Percentiles rank a stretch among this genome's conserved stretches.
phyloP scores from a whole-genome alignment of 1,140 invertebrate genomes.

The Ceratosolen solmsi region DNA sequence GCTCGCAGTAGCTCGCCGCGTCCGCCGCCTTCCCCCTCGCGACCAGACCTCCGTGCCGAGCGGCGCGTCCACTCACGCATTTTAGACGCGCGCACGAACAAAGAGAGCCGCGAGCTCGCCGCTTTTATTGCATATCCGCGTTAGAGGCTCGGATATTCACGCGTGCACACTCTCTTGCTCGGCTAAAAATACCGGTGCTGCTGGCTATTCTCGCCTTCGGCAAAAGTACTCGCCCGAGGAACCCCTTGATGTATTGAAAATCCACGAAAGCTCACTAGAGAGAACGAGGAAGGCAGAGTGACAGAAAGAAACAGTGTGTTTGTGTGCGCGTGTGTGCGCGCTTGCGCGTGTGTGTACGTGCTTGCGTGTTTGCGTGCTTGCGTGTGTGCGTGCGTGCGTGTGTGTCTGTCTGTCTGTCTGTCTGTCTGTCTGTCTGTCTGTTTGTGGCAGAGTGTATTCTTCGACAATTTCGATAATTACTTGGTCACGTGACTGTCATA shows the following conservation, averaged over 20 bases:
- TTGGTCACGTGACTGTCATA: background rate
- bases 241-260: conserved; percentile 45
- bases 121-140: conserved; percentile 16
- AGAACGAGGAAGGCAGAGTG: background rate
- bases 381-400: too few species aligned
- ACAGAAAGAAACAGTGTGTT: conserved; percentile 14
- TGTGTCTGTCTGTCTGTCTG: too few species aligned
- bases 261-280: conserved; percentile 4
- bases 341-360: too few species aligned
- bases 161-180: background rate
- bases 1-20: too few species aligned
- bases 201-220: conserved; percentile 32
- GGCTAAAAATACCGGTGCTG: conserved; percentile 42
- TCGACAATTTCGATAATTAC: conserved; percentile 5
- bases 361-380: too few species aligned
- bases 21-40: too few species aligned
- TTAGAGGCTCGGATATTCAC: conserved; percentile 26
- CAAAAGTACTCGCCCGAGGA: background rate
- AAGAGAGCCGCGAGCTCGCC: background rate
- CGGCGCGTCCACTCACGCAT: background rate
- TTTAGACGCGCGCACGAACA: conserved; percentile 16
- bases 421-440: too few species aligned
- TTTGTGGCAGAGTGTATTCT: background rate
- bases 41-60: too few species aligned
- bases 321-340: too few species aligned